A percentile compares a stretch with the other conserved stretches of the same genome.
phyloP scores from a whole-genome alignment of 2,888 invertebrate species.

The Brachyptera putata region DNA sequence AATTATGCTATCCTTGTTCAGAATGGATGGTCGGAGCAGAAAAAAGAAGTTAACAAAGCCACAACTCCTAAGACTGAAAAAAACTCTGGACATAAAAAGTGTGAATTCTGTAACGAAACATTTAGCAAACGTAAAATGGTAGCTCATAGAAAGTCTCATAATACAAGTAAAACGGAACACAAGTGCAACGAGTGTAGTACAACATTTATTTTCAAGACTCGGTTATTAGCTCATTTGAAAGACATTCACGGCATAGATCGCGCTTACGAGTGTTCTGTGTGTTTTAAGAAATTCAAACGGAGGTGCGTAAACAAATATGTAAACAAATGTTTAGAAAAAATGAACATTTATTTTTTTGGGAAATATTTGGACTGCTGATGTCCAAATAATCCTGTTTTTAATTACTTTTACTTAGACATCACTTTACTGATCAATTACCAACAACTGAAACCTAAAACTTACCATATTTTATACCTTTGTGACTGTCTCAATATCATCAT shows the following conservation, averaged over 20 bases:
- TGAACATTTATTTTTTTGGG: no score
- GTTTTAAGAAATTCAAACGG: constrained; percentile 35
- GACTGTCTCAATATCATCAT: no score
- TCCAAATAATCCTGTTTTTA: no score
- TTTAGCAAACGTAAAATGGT: constrained; percentile 13
- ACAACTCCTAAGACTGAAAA: background rate
- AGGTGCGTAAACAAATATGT: no score
- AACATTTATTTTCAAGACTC: constrained; percentile 44
- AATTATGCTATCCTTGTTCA: constrained; percentile 14
- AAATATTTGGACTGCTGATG: no score
- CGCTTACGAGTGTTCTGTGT: constrained; percentile 40
- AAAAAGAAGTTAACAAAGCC: background rate
- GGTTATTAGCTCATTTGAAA: constrained; percentile 40
- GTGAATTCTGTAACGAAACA: constrained; percentile 4
- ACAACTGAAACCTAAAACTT: no score
- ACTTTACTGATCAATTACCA: no score
- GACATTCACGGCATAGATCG: constrained; percentile 40
- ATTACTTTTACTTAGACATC: no score
- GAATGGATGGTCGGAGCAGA: constrained; percentile 7
- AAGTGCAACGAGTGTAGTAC: constrained; percentile 43
- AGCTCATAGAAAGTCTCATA: constrained; percentile 7
- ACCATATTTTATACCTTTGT: no score
- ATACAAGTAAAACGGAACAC: constrained; percentile 42
- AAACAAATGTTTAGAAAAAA: no score
- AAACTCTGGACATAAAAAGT: background rate